Conservation (phyloP, 1,140 invertebrate species). For the Pemphigus obesinymphae region DNA sequence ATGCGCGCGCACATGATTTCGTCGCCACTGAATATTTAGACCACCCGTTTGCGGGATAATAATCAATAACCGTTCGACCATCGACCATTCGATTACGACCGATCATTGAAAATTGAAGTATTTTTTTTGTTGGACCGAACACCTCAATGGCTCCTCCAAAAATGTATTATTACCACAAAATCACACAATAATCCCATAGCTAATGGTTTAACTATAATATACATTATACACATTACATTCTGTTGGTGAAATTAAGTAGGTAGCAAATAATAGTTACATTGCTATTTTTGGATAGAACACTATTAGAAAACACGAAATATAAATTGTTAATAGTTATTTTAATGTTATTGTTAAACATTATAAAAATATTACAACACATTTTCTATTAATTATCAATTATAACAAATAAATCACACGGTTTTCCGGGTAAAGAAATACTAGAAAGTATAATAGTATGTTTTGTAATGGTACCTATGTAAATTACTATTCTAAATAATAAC, state of each 20-base stretch:
- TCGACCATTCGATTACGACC: constrained; percentile 6
- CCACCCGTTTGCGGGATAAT: constrained; percentile 1
- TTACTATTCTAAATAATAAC: no score
- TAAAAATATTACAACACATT: background rate
- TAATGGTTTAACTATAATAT: no score
- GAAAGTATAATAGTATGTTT: no score
- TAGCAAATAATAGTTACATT: background rate
- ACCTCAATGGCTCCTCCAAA: background rate
- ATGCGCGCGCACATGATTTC: background rate
- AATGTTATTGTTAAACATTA: background rate
- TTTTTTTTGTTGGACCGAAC: background rate
- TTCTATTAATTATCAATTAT: background rate
- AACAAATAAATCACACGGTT: background rate
- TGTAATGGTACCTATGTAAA: no score
- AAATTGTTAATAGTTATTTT: background rate
- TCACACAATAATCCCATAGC: background rate
- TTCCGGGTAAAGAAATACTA: background rate
- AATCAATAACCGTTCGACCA: constrained; percentile 13
- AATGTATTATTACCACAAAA: background rate
- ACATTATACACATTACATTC: background rate
- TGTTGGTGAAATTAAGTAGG: background rate
- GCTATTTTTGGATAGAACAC: background rate
- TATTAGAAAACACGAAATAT: background rate
- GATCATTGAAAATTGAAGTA: background rate
- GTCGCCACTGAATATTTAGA: background rate